Conservation (phyloP, 2,113 vertebrate genomes). For the Quiscalus mexicanus region DNA sequence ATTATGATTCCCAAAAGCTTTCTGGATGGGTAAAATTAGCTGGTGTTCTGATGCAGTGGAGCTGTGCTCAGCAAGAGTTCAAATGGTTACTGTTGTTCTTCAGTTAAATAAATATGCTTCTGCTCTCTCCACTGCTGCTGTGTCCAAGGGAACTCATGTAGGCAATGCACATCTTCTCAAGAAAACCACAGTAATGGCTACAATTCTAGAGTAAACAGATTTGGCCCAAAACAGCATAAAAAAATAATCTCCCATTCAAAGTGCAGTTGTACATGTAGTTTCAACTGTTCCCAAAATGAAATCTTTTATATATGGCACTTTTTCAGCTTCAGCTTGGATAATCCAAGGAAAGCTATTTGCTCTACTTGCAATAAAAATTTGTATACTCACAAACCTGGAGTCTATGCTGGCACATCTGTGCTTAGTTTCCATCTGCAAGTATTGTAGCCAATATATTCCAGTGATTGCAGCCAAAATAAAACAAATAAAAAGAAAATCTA, state of each 20-base stretch:
- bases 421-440: background rate
- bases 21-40: background rate
- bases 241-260: background rate
- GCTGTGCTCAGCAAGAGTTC: background rate
- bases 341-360: background rate
- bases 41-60: accelerated
- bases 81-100: background rate
- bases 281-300: background rate
- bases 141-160: background rate
- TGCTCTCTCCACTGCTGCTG: background rate
- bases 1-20: background rate
- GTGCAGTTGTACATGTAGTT: background rate
- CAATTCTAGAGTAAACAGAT: background rate
- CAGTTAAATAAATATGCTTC: background rate
- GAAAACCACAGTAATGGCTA: background rate
- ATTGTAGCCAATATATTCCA: background rate
- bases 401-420: background rate
- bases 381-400: background rate
- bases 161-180: background rate
- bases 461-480: background rate
- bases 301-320: background rate
- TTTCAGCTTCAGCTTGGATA: background rate
- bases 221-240: background rate
- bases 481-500: background rate
- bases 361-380: background rate